Conservation (phyloP, 2,113 vertebrate species). For the Numida meleagris region DNA sequence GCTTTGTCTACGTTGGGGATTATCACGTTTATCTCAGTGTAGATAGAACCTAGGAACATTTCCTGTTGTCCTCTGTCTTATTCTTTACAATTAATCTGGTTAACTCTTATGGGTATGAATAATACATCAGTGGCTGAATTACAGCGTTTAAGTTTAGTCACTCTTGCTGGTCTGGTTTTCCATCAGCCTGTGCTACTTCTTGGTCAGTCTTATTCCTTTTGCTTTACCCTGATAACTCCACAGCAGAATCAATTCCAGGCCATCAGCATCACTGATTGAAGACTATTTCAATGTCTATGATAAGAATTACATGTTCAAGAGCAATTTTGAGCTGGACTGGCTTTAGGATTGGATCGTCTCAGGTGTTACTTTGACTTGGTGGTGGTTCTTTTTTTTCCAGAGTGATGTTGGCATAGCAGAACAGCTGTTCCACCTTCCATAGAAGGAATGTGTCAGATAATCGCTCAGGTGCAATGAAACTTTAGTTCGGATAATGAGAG, state of each 20-base stretch:
- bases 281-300: rapidly evolving
- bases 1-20: rapidly evolving
- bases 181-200: not conserved
- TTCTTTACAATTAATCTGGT: not conserved
- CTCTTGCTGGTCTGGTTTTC: slow-evolving; percentile 3
- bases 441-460: not conserved
- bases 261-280: not conserved
- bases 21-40: not conserved
- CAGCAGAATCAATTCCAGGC: not conserved
- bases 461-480: not conserved
- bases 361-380: not conserved
- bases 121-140: not conserved
- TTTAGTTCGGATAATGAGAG: not conserved
- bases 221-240: not conserved
- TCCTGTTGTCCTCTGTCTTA: not conserved
- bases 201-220: not conserved
- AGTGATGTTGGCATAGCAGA: not conserved
- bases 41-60: not conserved
- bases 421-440: not conserved
- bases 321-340: not conserved
- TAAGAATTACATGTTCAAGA: not conserved
- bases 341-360: not conserved
- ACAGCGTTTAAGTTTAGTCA: not conserved
- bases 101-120: not conserved
- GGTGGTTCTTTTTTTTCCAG: not conserved